Percentiles rank a stretch among this genome's conserved stretches.
Evolutionary conservation across 1,140 invertebrate genomes (phyloP).

Genomic region (Drosophila lini): DNA sequence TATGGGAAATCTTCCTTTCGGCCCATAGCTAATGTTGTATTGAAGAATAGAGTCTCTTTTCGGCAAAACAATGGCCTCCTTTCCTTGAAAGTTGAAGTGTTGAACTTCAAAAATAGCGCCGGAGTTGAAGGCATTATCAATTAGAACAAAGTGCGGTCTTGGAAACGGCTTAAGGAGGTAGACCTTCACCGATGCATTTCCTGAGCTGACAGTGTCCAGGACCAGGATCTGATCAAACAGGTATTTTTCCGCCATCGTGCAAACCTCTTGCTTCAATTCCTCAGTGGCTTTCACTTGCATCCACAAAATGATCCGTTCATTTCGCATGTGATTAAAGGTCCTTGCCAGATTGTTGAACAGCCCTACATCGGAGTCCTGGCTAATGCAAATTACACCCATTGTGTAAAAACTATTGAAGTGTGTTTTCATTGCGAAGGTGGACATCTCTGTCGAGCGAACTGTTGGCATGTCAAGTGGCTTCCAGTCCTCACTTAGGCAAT

Average conservation of each 20-base stretch:
- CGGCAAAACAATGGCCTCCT: not conserved
- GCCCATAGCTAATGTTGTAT: not conserved
- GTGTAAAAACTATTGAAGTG: slow-evolving; percentile 1
- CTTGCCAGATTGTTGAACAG: slow-evolving; percentile 3
- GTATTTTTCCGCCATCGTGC: not conserved
- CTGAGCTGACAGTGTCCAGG: not conserved
- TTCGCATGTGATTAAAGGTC: slow-evolving; percentile 10
- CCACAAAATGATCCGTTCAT: slow-evolving; percentile 8
- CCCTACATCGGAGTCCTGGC: not conserved
- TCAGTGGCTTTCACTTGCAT: not conserved
- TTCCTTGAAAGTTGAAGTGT: slow-evolving; percentile 11
- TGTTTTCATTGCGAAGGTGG: not conserved
- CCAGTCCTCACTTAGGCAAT: slow-evolving; percentile 11
- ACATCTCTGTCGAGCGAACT: slow-evolving; percentile 2
- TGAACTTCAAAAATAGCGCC: not conserved
- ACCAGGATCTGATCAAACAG: slow-evolving; percentile 16
- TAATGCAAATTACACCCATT: slow-evolving; percentile 37
- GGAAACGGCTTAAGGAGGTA: slow-evolving; percentile 19
- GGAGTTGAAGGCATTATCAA: not conserved
- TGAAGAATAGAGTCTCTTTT: not conserved
- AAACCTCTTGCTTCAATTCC: not conserved
- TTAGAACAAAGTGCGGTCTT: not conserved
- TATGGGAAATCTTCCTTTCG: not conserved
- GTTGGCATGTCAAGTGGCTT: not conserved
- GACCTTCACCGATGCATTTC: not conserved